These are phyloP conservation scores for Ciona savignyi DNA, from an alignment of 23 tunicate genomes.

Conservation along the genomic window DNA sequence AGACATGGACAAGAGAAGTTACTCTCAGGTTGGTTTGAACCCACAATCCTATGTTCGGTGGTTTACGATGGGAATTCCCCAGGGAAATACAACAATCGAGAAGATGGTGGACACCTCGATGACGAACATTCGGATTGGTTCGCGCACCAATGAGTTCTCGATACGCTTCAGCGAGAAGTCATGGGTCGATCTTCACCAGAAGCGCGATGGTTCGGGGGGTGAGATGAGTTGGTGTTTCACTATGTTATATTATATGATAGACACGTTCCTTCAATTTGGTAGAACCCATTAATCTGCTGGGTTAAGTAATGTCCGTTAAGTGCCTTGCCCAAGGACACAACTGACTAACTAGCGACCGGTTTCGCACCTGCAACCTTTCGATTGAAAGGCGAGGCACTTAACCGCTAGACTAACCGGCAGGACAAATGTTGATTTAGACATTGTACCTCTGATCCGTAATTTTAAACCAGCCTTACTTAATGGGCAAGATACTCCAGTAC, in stretches of 20 bases:
- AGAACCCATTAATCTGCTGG: too few relatives aligned
- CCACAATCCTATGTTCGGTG: too few relatives aligned
- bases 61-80: too few relatives aligned
- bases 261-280: too few relatives aligned
- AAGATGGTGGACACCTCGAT: slow-evolving; percentile 29
- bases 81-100: slow-evolving; percentile 93
- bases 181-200: slow-evolving; percentile 49
- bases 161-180: slow-evolving; percentile 26
- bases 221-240: background rate
- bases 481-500: background rate
- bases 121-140: slow-evolving; percentile 76
- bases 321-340: too few relatives aligned
- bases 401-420: too few relatives aligned
- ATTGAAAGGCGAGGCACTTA: too few relatives aligned
- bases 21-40: background rate
- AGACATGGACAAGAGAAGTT: background rate
- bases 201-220: slow-evolving; percentile 14
- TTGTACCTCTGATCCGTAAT: too few relatives aligned
- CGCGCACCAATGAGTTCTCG: slow-evolving; percentile 36
- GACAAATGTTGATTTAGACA: background rate
- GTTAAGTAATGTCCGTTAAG: too few relatives aligned
- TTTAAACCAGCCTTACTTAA: background rate
- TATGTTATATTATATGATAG: background rate
- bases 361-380: too few relatives aligned
- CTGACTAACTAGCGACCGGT: too few relatives aligned